These are phyloP conservation scores for Tribolium madens DNA, from an alignment of 1,140 invertebrate genomes.

Conservation along the genomic window DNA sequence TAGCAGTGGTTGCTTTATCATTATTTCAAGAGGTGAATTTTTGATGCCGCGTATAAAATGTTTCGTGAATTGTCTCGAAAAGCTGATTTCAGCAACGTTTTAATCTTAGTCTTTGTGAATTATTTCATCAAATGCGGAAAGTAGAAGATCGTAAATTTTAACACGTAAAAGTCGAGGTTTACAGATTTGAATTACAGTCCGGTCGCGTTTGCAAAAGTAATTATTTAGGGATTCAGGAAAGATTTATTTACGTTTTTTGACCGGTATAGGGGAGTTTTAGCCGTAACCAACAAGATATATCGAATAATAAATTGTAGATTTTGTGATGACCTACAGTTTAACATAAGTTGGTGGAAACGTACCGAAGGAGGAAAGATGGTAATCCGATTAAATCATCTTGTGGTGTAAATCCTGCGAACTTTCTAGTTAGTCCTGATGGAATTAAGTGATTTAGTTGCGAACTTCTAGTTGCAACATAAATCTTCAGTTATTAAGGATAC, in stretches of 20 bases:
- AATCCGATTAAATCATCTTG: constrained; percentile 31
- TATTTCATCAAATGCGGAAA: constrained; percentile 16
- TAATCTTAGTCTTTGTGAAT: constrained; percentile 4
- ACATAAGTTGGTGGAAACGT: not conserved
- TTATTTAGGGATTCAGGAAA: constrained; percentile 2
- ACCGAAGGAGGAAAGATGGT: constrained; percentile 3
- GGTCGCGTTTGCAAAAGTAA: constrained; percentile 3
- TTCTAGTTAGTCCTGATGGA: constrained; percentile 16
- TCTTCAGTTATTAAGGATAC: not conserved
- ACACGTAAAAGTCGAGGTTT: not conserved
- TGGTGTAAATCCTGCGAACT: constrained; percentile 18
- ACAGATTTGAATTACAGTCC: not conserved
- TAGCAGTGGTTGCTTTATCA: constrained; percentile 6
- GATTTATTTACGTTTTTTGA: constrained; percentile 25
- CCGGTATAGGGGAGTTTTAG: not conserved
- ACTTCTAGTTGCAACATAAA: not conserved
- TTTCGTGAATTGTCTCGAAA: not conserved
- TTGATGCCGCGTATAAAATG: not conserved
- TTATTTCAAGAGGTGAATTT: constrained; percentile 17
- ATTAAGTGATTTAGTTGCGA: constrained; percentile 6
- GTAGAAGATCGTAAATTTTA: not conserved
- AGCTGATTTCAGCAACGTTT: not conserved
- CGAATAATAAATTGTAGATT: constrained; percentile 10
- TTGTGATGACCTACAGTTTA: not conserved
- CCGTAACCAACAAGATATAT: not conserved